Percentiles rank a stretch among this genome's conserved stretches.
Conservation (phyloP, 1,140 invertebrate species). For the Ostrea denselamellosa region DNA sequence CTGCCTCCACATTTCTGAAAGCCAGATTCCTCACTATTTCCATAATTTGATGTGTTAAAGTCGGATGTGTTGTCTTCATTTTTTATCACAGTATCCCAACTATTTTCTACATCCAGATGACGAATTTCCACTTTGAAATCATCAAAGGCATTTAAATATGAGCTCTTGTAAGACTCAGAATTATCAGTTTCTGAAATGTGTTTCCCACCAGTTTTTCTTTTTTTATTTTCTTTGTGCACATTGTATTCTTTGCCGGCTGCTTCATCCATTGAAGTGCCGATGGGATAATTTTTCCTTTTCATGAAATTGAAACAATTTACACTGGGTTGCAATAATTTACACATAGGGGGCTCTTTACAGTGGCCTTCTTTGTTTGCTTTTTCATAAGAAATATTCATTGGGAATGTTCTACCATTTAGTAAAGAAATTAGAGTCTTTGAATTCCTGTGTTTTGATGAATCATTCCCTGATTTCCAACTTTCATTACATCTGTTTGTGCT, state of each 20-base stretch:
- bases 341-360: neutral
- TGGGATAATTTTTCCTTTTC: neutral
- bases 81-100: neutral
- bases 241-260: neutral
- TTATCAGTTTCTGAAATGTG: neutral
- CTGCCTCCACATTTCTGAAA: neutral
- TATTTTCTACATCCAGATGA: neutral
- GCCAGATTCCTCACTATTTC: neutral
- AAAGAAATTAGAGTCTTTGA: constrained; percentile 5
- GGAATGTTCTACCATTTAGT: neutral
- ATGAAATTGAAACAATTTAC: neutral
- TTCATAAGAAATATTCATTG: neutral
- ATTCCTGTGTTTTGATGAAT: neutral
- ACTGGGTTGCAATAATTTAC: neutral
- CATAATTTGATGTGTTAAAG: neutral
- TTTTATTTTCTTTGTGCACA: neutral
- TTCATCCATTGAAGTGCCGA: neutral
- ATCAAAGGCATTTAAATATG: neutral
- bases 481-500: neutral
- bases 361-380: neutral
- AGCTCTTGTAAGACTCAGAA: neutral
- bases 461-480: neutral
- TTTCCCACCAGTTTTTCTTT: neutral
- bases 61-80: neutral
- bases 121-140: neutral